Evolutionary conservation across 2,888 invertebrate genomes (phyloP).

Genomic region (Cylloceria caligata): DNA sequence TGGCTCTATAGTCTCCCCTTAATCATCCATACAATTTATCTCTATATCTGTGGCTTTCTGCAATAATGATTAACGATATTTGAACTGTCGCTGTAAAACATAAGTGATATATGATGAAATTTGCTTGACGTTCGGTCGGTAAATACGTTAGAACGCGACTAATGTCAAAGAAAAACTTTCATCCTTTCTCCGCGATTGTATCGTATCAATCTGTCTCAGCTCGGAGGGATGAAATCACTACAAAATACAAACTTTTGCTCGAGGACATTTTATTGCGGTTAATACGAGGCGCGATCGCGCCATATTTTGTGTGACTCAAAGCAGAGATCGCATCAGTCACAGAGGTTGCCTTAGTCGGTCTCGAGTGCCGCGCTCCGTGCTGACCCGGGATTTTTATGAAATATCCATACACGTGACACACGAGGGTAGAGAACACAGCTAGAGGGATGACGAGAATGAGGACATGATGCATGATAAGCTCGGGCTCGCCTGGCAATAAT

Average conservation of each 20-base stretch:
- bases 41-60: not conserved
- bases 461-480: constrained; percentile 61
- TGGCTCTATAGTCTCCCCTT: not conserved
- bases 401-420: constrained; percentile 7
- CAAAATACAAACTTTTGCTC: constrained; percentile 39
- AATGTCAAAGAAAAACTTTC: not conserved
- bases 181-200: constrained; percentile 7
- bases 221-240: constrained; percentile 25
- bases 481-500: constrained; percentile 59
- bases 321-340: constrained; percentile 55
- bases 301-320: constrained; percentile 33
- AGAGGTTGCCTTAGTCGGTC: constrained; percentile 42
- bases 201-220: constrained; percentile 40
- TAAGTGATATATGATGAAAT: not conserved
- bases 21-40: not conserved
- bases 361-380: constrained; percentile 22
- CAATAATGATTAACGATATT: constrained; percentile 25
- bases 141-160: not conserved
- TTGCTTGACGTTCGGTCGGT: not conserved
- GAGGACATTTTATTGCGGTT: constrained; percentile 45
- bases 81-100: not conserved
- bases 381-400: constrained; percentile 28
- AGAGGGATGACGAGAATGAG: constrained; percentile 58
- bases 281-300: constrained; percentile 25
- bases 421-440: not conserved